Conservation (phyloP, 2,113 vertebrate genomes). For the Boleophthalmus pectinirostris region DNA sequence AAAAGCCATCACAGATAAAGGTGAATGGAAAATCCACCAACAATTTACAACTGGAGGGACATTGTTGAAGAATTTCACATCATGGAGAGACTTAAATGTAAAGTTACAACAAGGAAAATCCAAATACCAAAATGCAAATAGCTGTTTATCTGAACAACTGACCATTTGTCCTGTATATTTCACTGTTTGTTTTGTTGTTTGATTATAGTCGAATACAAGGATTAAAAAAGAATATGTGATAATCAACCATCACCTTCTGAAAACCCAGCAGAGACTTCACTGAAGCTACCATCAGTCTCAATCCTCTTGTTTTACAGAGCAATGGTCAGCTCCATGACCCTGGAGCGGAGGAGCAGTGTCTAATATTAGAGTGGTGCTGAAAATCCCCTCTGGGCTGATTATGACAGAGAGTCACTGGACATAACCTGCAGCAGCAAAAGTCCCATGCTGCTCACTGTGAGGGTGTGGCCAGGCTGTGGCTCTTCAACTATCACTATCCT, state of each 20-base stretch:
- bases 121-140: too few species aligned
- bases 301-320: not conserved
- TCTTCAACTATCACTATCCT: not conserved
- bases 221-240: not conserved
- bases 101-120: too few species aligned
- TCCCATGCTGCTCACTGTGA: not conserved
- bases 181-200: too few species aligned
- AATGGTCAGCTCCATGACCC: not conserved
- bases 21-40: too few species aligned
- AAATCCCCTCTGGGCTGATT: slow-evolving; percentile 67
- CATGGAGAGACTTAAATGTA: too few species aligned
- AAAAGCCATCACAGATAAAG: too few species aligned
- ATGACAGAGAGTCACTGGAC: slow-evolving; percentile 49
- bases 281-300: not conserved
- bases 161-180: too few species aligned
- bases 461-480: not conserved
- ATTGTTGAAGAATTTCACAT: too few species aligned
- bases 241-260: not conserved
- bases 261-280: not conserved
- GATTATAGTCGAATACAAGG: too few species aligned
- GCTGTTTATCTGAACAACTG: too few species aligned
- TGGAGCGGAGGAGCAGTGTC: not conserved
- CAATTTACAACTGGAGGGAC: too few species aligned
- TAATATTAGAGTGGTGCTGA: slow-evolving; percentile 27
- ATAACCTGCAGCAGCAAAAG: slow-evolving; percentile 40